Conservation (phyloP, 1,140 invertebrate genomes). For the Bombus fervidus region DNA sequence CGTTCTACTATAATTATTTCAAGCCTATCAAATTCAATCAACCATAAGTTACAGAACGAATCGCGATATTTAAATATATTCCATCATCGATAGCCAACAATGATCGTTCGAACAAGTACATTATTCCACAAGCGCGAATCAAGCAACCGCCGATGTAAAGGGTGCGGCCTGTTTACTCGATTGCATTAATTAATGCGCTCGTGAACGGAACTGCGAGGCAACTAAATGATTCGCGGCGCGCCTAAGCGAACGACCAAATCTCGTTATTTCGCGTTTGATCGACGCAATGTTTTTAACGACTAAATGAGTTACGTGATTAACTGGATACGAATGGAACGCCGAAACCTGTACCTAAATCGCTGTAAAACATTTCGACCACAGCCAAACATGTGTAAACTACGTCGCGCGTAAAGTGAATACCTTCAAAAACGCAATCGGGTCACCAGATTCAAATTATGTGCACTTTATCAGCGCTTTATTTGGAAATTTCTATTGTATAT, state of each 20-base stretch:
- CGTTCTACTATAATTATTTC: neutral
- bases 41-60: neutral
- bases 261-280: conserved; percentile 64
- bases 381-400: neutral
- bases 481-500: neutral
- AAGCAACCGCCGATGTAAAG: conserved; percentile 10
- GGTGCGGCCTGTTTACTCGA: conserved; percentile 32
- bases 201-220: conserved; percentile 33
- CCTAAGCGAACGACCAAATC: conserved; percentile 59
- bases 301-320: conserved; percentile 38
- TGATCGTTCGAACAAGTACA: neutral
- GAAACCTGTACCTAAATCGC: conserved; percentile 19
- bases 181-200: conserved; percentile 53
- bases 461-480: too few relatives aligned
- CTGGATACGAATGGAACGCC: neutral
- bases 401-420: neutral
- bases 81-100: neutral
- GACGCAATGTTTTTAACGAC: conserved; percentile 49
- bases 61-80: conserved; percentile 6
- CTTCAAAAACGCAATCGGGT: neutral
- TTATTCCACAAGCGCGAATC: neutral
- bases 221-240: conserved; percentile 62
- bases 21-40: neutral
- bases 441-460: neutral
- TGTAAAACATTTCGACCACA: conserved; percentile 3